A percentile compares a stretch with the other conserved stretches of the same genome.
Conservation (phyloP, 2,888 invertebrate genomes). For the Meteorus colon region DNA sequence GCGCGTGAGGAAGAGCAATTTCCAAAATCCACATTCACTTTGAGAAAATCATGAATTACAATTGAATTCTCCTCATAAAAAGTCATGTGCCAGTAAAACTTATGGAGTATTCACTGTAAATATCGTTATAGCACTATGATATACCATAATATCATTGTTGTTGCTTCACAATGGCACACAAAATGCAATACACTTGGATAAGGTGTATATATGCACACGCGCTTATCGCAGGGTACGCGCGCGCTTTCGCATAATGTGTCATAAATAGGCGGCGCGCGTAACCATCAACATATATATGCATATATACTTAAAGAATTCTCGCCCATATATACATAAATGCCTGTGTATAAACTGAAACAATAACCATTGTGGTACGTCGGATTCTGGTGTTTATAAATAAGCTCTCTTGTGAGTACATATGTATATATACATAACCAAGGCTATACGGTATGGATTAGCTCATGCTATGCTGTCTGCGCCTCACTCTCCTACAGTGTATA, state of each 20-base stretch:
- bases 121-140: background rate
- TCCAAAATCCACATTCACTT: no score
- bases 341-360: slow-evolving; percentile 65
- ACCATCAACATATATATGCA: slow-evolving; percentile 49
- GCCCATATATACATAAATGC: slow-evolving; percentile 13
- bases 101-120: background rate
- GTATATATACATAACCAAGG: background rate
- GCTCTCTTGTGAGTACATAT: slow-evolving; percentile 47
- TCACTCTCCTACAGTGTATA: background rate
- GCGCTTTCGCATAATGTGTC: slow-evolving; percentile 73
- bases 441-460: background rate
- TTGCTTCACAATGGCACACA: slow-evolving; percentile 67
- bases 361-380: slow-evolving; percentile 71
- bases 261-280: slow-evolving; percentile 71
- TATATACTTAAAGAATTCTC: slow-evolving; percentile 33
- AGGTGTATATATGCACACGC: slow-evolving; percentile 40
- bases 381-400: slow-evolving; percentile 68
- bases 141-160: slow-evolving; percentile 66
- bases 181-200: slow-evolving; percentile 60
- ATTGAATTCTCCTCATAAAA: no score
- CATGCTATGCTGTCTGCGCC: background rate
- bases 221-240: slow-evolving; percentile 63
- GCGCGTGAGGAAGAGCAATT: no score
- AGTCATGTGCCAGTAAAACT: slow-evolving; percentile 2
- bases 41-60: no score